Evolutionary conservation across 2,113 vertebrate genomes (phyloP).

Genomic region (Ictalurus punctatus): DNA sequence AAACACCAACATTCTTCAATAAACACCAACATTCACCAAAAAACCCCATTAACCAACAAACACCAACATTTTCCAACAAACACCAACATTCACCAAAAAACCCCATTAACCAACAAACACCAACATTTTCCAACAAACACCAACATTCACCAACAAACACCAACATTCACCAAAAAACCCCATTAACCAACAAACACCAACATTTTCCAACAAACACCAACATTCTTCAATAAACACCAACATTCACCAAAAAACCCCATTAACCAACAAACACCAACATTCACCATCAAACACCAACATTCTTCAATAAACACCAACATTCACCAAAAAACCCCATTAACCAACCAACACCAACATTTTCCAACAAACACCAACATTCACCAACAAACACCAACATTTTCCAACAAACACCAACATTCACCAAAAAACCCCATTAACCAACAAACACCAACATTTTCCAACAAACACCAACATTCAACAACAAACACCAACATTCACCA

Average conservation of each 20-base stretch:
- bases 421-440: too few species aligned
- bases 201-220: neutral
- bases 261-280: neutral
- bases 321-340: too few species aligned
- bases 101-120: too few species aligned
- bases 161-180: neutral
- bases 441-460: neutral
- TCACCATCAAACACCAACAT: too few species aligned
- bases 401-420: neutral
- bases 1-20: too few species aligned
- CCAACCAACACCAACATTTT: too few species aligned
- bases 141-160: neutral
- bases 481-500: neutral
- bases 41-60: too few species aligned
- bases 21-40: neutral
- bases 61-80: neutral
- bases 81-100: neutral
- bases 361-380: neutral
- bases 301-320: neutral
- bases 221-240: neutral
- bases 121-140: neutral
- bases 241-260: too few species aligned
- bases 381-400: neutral
- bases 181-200: neutral
- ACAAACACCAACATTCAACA: neutral